Conservation (phyloP, 2,113 vertebrate species). For the Serilophus lunatus region DNA sequence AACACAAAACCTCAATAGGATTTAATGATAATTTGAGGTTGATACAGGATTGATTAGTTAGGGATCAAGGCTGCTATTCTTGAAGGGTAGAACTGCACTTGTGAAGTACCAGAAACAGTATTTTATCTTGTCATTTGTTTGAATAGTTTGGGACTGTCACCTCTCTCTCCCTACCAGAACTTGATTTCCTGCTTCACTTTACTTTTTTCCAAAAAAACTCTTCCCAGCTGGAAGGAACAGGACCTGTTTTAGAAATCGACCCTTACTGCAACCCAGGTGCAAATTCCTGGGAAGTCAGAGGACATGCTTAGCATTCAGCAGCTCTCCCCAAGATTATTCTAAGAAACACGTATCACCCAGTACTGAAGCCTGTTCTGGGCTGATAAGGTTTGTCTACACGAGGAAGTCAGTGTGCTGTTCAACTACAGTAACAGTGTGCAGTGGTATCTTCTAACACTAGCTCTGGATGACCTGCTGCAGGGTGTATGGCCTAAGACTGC, state of each 20-base stretch:
- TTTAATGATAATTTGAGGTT: neutral
- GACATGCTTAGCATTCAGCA: neutral
- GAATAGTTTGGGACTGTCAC: neutral
- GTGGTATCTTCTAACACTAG: neutral
- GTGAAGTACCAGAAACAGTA: neutral
- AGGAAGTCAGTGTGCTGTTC: neutral
- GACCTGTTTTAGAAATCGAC: neutral
- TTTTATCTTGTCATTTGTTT: neutral
- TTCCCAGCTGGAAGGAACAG: neutral
- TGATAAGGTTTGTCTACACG: slow-evolving; percentile 55
- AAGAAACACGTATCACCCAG: neutral
- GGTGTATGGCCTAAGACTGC: neutral
- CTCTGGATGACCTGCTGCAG: neutral
- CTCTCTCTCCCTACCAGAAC: neutral
- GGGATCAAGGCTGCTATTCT: neutral
- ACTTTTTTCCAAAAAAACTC: neutral
- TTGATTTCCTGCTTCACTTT: neutral
- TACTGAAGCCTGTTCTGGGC: neutral
- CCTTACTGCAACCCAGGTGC: neutral
- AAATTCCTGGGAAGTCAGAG: neutral
- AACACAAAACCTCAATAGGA: neutral
- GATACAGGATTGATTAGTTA: neutral
- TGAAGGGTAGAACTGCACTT: neutral
- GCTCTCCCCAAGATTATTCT: slow-evolving; percentile 5
- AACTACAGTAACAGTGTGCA: neutral